These are phyloP conservation scores for Hypolimnas misippus DNA, from an alignment of 2,888 invertebrate species.

Conservation along the genomic window DNA sequence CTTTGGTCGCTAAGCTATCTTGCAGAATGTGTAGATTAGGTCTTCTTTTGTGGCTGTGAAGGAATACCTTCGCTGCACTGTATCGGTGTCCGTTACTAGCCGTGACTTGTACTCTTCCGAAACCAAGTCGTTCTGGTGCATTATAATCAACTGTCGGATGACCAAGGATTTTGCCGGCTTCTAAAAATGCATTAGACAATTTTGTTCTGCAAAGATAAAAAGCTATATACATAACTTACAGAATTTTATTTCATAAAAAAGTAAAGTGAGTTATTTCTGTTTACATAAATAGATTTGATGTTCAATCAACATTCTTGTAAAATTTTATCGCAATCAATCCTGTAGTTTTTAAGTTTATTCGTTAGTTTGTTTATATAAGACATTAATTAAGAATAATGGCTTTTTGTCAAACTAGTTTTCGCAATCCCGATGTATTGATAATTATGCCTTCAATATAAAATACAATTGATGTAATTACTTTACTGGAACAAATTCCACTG, in stretches of 20 bases:
- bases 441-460: neutral
- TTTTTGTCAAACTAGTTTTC: too few species aligned
- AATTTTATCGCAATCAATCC: too few species aligned
- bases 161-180: slow-evolving; percentile 86
- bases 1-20: slow-evolving; percentile 85
- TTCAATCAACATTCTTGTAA: too few species aligned
- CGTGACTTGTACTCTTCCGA: slow-evolving; percentile 86
- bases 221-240: slow-evolving; percentile 6
- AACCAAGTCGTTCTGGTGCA: slow-evolving; percentile 85
- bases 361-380: too few species aligned
- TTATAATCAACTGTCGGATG: slow-evolving; percentile 88
- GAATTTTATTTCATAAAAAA: neutral
- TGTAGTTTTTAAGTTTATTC: too few species aligned
- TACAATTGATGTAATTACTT: slow-evolving; percentile 53
- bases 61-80: slow-evolving; percentile 86
- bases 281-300: too few species aligned
- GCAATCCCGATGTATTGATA: too few species aligned
- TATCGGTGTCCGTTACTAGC: slow-evolving; percentile 85
- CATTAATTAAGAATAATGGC: too few species aligned
- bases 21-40: slow-evolving; percentile 88
- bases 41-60: slow-evolving; percentile 84
- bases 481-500: slow-evolving; percentile 84
- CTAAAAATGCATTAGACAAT: slow-evolving; percentile 78
- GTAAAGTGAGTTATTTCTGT: neutral
- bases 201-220: slow-evolving; percentile 63